Evolutionary conservation across 2,797 vertebrate species (phyloP).

Genomic region (Liasis olivaceus): DNA sequence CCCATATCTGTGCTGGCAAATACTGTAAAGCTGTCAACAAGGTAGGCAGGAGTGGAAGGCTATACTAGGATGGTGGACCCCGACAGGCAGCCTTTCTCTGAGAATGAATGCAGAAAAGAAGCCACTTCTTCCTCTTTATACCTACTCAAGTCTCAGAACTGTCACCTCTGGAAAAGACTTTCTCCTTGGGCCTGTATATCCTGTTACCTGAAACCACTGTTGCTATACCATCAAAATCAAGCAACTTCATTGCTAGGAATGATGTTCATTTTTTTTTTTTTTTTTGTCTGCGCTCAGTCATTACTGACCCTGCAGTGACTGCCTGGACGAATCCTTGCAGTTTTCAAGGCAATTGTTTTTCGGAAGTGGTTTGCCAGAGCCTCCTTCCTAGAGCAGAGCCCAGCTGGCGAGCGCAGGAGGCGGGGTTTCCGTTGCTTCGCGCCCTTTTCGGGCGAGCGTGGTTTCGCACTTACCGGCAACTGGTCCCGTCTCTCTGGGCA

Average conservation of each 20-base stretch:
- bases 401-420: too few relatives aligned
- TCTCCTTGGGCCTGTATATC: background rate
- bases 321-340: too few relatives aligned
- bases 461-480: too few relatives aligned
- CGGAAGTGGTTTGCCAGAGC: too few relatives aligned
- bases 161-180: background rate
- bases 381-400: too few relatives aligned
- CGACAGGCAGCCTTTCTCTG: background rate
- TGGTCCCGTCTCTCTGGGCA: too few relatives aligned
- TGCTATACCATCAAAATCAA: background rate
- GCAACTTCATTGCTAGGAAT: background rate
- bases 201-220: background rate
- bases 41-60: background rate
- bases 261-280: too few relatives aligned
- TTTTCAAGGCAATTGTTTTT: too few relatives aligned
- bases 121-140: background rate
- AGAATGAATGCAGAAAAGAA: background rate
- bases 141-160: background rate
- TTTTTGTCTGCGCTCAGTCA: too few relatives aligned
- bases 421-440: too few relatives aligned
- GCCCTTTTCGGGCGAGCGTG: too few relatives aligned
- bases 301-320: too few relatives aligned
- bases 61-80: background rate
- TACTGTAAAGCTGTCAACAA: slow-evolving; percentile 10
- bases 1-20: background rate